These are phyloP conservation scores for Actinernus sp. DNA, from an alignment of 92 coral and sea anemone species.

Conservation along the genomic window DNA sequence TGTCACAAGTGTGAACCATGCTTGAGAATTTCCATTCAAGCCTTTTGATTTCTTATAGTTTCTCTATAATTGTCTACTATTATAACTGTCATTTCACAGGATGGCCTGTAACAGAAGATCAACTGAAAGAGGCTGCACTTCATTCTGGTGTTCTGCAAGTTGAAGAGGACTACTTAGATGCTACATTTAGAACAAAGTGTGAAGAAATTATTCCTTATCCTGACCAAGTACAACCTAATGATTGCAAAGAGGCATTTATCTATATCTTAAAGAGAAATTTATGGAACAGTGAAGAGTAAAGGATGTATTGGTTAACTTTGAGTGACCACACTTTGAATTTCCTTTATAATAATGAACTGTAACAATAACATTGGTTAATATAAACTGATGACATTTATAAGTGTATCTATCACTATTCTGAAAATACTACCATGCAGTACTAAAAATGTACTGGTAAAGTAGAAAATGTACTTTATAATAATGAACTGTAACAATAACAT, in stretches of 20 bases:
- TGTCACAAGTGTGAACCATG: too few species aligned
- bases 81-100: too few species aligned
- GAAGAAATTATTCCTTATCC: slow-evolving; percentile 51
- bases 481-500: too few species aligned
- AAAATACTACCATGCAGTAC: too few species aligned
- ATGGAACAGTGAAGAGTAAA: neutral
- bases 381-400: too few species aligned
- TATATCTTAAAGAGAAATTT: slow-evolving; percentile 14
- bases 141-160: slow-evolving; percentile 47
- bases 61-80: too few species aligned
- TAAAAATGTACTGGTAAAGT: too few species aligned
- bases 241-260: slow-evolving; percentile 59
- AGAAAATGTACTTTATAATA: too few species aligned
- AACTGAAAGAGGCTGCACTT: slow-evolving; percentile 63
- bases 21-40: too few species aligned
- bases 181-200: slow-evolving; percentile 53
- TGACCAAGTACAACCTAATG: slow-evolving; percentile 50
- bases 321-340: slow-evolving; percentile 7
- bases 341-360: too few species aligned
- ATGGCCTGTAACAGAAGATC: slow-evolving; percentile 32
- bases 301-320: neutral
- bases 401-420: slow-evolving; percentile 14
- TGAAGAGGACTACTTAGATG: slow-evolving; percentile 29
- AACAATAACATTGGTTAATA: too few species aligned
- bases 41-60: too few species aligned